phyloP scores from a whole-genome alignment of 2,113 vertebrate species.

The Origma solitaria region DNA sequence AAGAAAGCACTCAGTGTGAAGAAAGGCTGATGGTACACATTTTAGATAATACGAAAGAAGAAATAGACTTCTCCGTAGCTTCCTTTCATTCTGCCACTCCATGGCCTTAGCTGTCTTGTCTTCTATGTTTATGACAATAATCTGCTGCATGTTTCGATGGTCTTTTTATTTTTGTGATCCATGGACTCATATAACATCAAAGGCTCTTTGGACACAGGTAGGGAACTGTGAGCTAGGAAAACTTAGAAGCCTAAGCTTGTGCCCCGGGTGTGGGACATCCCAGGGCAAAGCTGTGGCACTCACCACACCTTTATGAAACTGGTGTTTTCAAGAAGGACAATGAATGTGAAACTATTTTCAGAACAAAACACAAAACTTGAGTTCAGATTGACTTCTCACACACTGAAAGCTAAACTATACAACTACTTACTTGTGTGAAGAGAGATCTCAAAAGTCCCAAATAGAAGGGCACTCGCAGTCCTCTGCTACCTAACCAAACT shows the following conservation, averaged over 20 bases:
- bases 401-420: neutral
- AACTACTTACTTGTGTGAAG: neutral
- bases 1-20: neutral
- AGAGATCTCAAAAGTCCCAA: neutral
- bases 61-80: neutral
- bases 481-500: neutral
- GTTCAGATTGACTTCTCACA: neutral
- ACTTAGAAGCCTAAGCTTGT: neutral
- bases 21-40: neutral
- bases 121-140: neutral
- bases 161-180: neutral
- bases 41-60: neutral
- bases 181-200: neutral
- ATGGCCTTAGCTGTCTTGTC: neutral
- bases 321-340: neutral
- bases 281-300: neutral
- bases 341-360: neutral
- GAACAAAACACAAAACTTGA: neutral
- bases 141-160: neutral
- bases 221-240: neutral
- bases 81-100: neutral
- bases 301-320: neutral
- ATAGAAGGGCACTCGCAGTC: neutral
- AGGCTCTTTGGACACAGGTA: neutral
- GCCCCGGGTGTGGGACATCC: accelerated